Conservation (phyloP, 2,888 invertebrate species). For the Scaptomyza polygonia region DNA sequence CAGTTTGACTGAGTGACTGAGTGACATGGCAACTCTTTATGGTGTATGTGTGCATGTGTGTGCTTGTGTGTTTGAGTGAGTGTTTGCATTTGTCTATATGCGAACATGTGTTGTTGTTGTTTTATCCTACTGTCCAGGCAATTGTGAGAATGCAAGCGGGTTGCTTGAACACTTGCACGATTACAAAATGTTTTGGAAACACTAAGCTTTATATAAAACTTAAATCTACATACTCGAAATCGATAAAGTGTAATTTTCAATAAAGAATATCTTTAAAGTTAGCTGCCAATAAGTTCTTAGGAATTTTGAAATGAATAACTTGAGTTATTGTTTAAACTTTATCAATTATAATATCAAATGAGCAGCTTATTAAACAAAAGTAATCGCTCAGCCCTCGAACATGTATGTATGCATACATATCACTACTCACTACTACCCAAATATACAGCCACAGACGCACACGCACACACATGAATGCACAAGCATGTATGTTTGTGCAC, state of each 20-base stretch:
- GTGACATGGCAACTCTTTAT: slow-evolving; percentile 58
- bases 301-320: too few relatives aligned
- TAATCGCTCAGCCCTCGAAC: slow-evolving; percentile 12
- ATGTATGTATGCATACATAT: background rate
- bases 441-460: background rate
- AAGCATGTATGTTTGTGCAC: slow-evolving; percentile 25
- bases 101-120: slow-evolving; percentile 18
- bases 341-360: too few relatives aligned
- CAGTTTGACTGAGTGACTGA: slow-evolving; percentile 73
- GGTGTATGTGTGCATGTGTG: slow-evolving; percentile 18
- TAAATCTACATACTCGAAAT: too few relatives aligned
- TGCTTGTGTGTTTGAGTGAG: slow-evolving; percentile 20
- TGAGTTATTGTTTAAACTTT: too few relatives aligned
- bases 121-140: slow-evolving; percentile 33
- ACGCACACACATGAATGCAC: background rate
- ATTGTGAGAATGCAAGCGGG: slow-evolving; percentile 51
- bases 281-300: too few relatives aligned
- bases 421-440: slow-evolving; percentile 1
- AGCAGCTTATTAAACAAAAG: too few relatives aligned
- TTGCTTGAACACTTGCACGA: slow-evolving; percentile 13
- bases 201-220: too few relatives aligned
- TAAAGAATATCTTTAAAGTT: too few relatives aligned
- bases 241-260: too few relatives aligned
- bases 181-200: background rate
- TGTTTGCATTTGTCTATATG: slow-evolving; percentile 19